phyloP scores from a whole-genome alignment of 2,888 invertebrate species.

The Cotesia congregata region DNA sequence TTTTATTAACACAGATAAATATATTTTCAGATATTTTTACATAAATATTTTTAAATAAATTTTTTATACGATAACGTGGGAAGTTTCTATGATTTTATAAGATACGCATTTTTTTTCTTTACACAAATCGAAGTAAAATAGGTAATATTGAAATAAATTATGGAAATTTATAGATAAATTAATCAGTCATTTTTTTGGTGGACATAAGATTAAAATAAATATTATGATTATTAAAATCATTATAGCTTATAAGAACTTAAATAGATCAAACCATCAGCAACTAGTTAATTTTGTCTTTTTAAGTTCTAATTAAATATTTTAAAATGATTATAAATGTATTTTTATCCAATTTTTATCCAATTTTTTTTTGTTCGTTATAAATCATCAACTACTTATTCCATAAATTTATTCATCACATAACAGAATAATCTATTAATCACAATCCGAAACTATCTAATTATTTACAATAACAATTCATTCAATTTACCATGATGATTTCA shows the following conservation, averaged over 20 bases:
- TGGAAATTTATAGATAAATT: neutral
- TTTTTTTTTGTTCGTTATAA: neutral
- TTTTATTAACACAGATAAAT: constrained; percentile 61
- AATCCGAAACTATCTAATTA: constrained; percentile 37
- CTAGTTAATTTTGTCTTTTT: neutral
- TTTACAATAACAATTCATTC: constrained; percentile 1
- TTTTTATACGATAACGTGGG: neutral
- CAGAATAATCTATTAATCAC: constrained; percentile 46
- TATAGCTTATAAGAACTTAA: neutral
- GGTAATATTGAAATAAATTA: constrained; percentile 17
- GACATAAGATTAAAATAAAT: neutral
- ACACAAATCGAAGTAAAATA: constrained; percentile 9
- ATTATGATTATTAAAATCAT: neutral
- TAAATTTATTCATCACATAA: constrained; percentile 49
- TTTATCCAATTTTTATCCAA: neutral
- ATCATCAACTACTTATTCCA: neutral
- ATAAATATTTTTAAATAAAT: constrained; percentile 38
- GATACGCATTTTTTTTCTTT: neutral
- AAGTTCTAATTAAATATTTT: neutral
- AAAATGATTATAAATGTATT: neutral
- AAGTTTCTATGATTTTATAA: constrained; percentile 16
- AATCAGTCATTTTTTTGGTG: neutral
- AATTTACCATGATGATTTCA: neutral
- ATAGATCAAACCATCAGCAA: neutral
- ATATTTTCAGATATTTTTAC: constrained; percentile 43